A percentile compares a stretch with the other conserved stretches of the same genome.
phyloP scores from a whole-genome alignment of 2,113 vertebrate species.

The Pan paniscus region DNA sequence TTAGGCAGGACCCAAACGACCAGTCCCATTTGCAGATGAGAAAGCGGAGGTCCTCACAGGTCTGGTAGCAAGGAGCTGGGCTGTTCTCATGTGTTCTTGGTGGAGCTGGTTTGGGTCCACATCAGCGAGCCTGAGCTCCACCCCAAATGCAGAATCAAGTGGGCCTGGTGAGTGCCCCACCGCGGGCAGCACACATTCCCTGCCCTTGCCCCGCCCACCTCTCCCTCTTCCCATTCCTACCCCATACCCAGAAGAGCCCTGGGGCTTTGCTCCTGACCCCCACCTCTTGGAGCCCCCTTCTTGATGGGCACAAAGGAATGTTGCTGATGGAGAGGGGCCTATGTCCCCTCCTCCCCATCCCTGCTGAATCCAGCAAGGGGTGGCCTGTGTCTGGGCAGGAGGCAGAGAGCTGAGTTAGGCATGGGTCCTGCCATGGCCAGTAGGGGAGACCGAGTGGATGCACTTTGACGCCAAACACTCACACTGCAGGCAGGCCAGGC shows the following conservation, averaged over 20 bases:
- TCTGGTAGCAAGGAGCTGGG: neutral
- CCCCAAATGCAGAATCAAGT: neutral
- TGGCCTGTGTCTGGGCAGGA: neutral
- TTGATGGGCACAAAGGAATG: neutral
- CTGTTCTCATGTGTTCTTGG: neutral
- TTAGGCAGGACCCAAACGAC: neutral
- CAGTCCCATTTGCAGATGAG: neutral
- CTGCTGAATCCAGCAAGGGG: neutral
- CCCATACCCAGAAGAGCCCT: fast-evolving
- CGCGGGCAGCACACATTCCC: neutral
- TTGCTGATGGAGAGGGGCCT: neutral
- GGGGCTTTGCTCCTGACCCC: neutral
- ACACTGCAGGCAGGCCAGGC: fast-evolving
- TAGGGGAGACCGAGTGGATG: neutral
- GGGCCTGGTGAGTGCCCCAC: neutral
- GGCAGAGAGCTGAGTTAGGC: neutral
- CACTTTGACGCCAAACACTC: neutral
- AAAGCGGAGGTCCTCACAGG: neutral
- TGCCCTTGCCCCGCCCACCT: too few species aligned
- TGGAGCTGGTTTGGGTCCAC: neutral
- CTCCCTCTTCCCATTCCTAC: neutral
- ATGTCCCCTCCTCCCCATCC: too few species aligned
- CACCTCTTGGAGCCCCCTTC: neutral
- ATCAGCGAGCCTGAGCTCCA: neutral
- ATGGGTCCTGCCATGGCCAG: neutral